Evolutionary conservation across 2,888 invertebrate genomes (phyloP), one percentile per base, ranked within the genome.

Genomic region (Drosophila testacea): DNA sequence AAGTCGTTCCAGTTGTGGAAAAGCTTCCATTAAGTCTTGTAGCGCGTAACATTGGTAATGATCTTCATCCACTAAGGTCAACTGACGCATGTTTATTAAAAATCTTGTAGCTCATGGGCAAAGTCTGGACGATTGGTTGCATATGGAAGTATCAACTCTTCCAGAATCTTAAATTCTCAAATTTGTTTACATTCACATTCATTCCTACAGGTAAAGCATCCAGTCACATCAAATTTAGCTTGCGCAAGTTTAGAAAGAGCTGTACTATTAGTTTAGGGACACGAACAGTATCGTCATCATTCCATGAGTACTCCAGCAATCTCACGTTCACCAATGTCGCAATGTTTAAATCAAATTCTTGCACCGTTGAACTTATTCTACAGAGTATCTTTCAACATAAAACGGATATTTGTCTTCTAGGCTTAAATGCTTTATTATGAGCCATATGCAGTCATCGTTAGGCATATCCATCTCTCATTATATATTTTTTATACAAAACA

Each of bases 361-460:
- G 16, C 10, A 77, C 9, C 6, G 36, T 77, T 34, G 22, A 6
- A 16, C 41, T 28, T 6, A 76, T 63, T 11, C 2, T 16, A 4
- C 6, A 2, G 0, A 76, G 28, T 1, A 74, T 6, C 27, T 0
- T 76, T 4, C n/a, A 50, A 4, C 6, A 36, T 42, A 76, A 10
- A 77, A 2, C 0, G n/a, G 0, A 11, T 73, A 11, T 46, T 69
- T 73, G 7, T 68, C 73, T 1, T 5, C 0, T 0, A 75, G 39
- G 1, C n/a, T 0, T 38, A 77, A 54, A 28, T 51, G 11, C 1
- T n/a, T 41, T 5, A 77, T 54, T 16, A 76, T 73, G 1, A 10
- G 13, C 16, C 61, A 47, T 22, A 68, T 61, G 27, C 61, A 48
- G 36, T 65, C 46, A 39, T 77, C 72, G 28, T 48, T 77, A 0